Percentiles rank a stretch among this genome's conserved stretches.
Evolutionary conservation across 37 sponge, comb jelly and placozoan species (phyloP).

Genomic region (Halichondria panicea): DNA sequence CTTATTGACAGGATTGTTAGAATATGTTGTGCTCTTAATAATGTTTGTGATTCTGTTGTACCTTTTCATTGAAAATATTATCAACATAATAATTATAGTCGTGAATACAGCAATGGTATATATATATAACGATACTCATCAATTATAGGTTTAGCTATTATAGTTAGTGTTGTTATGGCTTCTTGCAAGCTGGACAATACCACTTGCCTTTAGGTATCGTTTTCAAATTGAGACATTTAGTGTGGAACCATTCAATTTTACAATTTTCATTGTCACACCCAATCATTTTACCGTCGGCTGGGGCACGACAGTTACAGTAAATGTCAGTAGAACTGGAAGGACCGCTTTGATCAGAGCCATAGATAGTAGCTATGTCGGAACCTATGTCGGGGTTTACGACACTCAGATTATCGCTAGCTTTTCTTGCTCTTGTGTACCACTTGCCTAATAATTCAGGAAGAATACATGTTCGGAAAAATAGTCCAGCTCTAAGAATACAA

Average conservation of each 20-base stretch:
- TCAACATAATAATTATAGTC: background rate
- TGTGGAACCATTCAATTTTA: slow-evolving; percentile 46
- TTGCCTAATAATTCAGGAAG: slow-evolving; percentile 61
- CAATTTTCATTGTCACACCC: slow-evolving; percentile 54
- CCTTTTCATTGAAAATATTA: slow-evolving; percentile 45
- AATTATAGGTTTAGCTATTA: background rate
- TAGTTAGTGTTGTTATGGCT: slow-evolving; percentile 13
- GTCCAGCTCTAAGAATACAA: background rate
- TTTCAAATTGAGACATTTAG: slow-evolving; percentile 41
- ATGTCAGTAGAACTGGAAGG: background rate
- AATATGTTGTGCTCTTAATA: slow-evolving; percentile 61
- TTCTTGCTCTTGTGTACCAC: slow-evolving; percentile 27
- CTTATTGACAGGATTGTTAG: slow-evolving; percentile 45
- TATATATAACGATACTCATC: no score
- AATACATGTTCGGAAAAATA: slow-evolving; percentile 19
- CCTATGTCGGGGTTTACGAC: background rate
- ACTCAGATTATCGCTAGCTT: no score
- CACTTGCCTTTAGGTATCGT: slow-evolving; percentile 14
- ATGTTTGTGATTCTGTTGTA: slow-evolving; percentile 63
- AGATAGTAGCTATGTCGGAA: background rate
- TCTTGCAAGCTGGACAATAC: slow-evolving; percentile 68
- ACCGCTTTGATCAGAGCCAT: no score
- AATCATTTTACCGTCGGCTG: slow-evolving; percentile 53
- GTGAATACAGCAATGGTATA: no score
- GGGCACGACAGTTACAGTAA: slow-evolving; percentile 51